Evolutionary conservation across 2,888 invertebrate species (phyloP), one percentile per base, ranked within the genome.

Genomic region (Dasypolia templi): DNA sequence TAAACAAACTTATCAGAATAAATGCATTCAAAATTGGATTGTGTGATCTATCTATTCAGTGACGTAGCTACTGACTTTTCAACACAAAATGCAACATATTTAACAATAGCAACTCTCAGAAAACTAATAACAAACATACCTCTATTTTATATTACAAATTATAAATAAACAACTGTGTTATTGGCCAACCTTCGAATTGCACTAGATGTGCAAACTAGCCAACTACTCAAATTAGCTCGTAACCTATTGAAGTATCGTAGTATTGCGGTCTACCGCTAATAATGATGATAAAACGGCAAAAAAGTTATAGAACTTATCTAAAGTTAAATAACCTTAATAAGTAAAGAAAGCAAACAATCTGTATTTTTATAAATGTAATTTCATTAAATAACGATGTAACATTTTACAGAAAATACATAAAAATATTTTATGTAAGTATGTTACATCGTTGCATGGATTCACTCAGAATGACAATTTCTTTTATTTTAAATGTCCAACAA

Each of bases 201-300:
- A 72, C 88, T 86, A 82, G 86, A 86, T 87, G 87, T 88, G 83
- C 80, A 84, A 86, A 87, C 83, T 77, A 76, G 78, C 69, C 53
- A 55, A 70, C 78, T 67, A 76, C 79, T 82, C 63, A 79, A 87
- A 83, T 85, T 80, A 79, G 73, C 71, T 71, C 32, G 58, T 65
- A 68, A 77, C 70, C 78, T 69, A 80, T 81, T 83, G 71, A 63
- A 69, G 72, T 87, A 87, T 83, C 83, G n/a, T 74, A 84, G n/a
- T n/a, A n/a, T n/a, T 77, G 88, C 81, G 84, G 87, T 85, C 46
- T 73, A 82, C 87, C 83, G 64, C 87, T 79, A 83, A 79, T 81
- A 87, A 64, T 71, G 12, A 71, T 26, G 17, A 68, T 73, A 78
- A 84, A 84, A 86, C 58, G 22, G 35, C 59, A 44, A 74, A 86